A percentile compares a stretch with the other conserved stretches of the same genome.
These are phyloP conservation scores for Charadrius vociferus DNA, from an alignment of 2,113 vertebrate species.

Conservation along the genomic window DNA sequence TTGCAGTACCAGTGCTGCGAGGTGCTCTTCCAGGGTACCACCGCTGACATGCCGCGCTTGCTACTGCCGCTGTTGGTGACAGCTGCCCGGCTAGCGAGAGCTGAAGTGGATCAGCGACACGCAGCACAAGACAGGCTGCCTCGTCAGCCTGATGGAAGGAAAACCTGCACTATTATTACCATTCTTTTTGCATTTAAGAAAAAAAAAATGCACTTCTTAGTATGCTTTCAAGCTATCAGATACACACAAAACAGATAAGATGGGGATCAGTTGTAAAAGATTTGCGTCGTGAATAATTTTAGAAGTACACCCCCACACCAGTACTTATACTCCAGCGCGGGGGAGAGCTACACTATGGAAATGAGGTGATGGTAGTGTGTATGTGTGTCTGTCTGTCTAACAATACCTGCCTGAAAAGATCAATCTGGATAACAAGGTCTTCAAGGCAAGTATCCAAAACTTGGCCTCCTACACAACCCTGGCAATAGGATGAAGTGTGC, in stretches of 20 bases:
- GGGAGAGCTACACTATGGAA: conserved; percentile 26
- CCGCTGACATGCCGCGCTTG: accelerated
- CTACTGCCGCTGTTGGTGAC: not conserved
- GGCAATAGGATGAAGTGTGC: not conserved
- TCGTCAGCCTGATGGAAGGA: not conserved
- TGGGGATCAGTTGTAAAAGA: not conserved
- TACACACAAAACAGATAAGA: not conserved
- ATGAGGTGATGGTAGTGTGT: not conserved
- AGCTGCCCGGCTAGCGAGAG: not conserved
- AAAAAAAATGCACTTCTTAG: not conserved
- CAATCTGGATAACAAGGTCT: not conserved
- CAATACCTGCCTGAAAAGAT: conserved; percentile 7
- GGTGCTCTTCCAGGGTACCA: not conserved
- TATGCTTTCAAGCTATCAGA: not conserved
- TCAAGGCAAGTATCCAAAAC: not conserved
- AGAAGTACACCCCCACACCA: conserved; percentile 31
- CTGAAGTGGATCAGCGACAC: not conserved
- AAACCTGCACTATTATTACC: not conserved
- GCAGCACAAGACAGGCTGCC: not conserved
- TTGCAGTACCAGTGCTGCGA: not conserved
- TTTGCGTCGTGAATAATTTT: not conserved
- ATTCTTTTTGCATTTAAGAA: not conserved
- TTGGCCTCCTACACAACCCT: not conserved
- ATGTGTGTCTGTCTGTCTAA: not conserved
- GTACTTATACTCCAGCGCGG: not conserved